These are phyloP conservation scores for Ctenoplectra terminalis DNA, from an alignment of 1,140 invertebrate genomes.

Conservation along the genomic window DNA sequence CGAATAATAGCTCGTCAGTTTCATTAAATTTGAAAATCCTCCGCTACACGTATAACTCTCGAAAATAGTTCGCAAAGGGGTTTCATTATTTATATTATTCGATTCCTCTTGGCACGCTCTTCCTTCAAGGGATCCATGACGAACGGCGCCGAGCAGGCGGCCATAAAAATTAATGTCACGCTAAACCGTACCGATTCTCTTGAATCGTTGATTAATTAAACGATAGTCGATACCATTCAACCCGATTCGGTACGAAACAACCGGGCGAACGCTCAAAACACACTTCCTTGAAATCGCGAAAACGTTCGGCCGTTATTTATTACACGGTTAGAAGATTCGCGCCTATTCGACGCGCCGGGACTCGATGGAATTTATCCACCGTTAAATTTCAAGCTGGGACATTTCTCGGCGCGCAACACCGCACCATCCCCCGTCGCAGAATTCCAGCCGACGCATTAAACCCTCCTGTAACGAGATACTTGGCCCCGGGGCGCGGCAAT, in stretches of 20 bases:
- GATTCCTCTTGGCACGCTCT: neutral
- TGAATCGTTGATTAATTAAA: neutral
- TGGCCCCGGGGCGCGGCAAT: neutral
- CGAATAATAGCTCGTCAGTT: neutral
- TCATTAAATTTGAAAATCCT: neutral
- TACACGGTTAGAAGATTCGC: neutral
- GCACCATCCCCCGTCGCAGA: neutral
- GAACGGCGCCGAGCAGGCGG: neutral
- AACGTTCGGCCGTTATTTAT: no score
- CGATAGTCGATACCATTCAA: conserved; percentile 1
- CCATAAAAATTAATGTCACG: neutral
- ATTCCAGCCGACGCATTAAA: neutral
- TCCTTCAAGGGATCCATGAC: neutral
- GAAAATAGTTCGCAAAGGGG: neutral
- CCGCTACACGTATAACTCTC: neutral
- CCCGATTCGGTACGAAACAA: neutral
- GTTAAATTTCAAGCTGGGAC: neutral
- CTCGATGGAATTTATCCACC: neutral
- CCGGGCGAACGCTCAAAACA: neutral
- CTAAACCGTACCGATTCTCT: neutral
- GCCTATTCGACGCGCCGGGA: no score
- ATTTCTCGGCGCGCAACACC: neutral
- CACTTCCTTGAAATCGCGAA: neutral
- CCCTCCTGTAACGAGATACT: neutral
- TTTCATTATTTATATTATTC: neutral